Evolutionary conservation across 2,888 invertebrate genomes (phyloP).

Genomic region (Dicroscelio sp.): DNA sequence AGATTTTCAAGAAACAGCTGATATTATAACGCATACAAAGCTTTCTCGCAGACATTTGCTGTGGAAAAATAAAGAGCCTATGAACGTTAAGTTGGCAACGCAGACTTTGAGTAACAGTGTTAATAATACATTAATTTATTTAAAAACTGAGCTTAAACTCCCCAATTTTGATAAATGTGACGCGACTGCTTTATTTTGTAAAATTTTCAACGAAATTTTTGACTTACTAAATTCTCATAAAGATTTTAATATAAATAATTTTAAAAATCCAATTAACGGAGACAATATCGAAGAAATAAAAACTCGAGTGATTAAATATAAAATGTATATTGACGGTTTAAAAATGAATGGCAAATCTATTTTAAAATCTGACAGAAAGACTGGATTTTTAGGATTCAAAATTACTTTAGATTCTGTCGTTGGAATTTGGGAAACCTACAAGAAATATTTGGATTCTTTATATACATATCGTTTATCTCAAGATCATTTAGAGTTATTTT

Average conservation of each 20-base stretch:
- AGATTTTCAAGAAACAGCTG: background rate
- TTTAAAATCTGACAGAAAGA: background rate
- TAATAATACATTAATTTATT: slow-evolving; percentile 74
- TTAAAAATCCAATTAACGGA: background rate
- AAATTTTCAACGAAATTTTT: slow-evolving; percentile 82
- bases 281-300: background rate
- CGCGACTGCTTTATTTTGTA: slow-evolving; percentile 77
- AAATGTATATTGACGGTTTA: background rate
- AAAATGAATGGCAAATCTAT: background rate
- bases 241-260: background rate
- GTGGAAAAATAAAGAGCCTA: slow-evolving; percentile 79
- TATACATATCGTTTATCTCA: slow-evolving; percentile 29
- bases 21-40: slow-evolving; percentile 64
- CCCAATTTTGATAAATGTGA: background rate
- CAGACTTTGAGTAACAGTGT: slow-evolving; percentile 83
- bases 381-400: slow-evolving; percentile 29
- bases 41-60: slow-evolving; percentile 72
- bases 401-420: slow-evolving; percentile 15
- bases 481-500: slow-evolving; percentile 74
- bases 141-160: slow-evolving; percentile 33
- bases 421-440: slow-evolving; percentile 5
- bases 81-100: slow-evolving; percentile 81
- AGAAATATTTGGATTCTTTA: background rate
- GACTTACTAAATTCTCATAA: slow-evolving; percentile 82
- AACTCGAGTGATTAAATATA: background rate